Conservation (phyloP, 2,113 vertebrate genomes). For the Lycaon pictus region DNA sequence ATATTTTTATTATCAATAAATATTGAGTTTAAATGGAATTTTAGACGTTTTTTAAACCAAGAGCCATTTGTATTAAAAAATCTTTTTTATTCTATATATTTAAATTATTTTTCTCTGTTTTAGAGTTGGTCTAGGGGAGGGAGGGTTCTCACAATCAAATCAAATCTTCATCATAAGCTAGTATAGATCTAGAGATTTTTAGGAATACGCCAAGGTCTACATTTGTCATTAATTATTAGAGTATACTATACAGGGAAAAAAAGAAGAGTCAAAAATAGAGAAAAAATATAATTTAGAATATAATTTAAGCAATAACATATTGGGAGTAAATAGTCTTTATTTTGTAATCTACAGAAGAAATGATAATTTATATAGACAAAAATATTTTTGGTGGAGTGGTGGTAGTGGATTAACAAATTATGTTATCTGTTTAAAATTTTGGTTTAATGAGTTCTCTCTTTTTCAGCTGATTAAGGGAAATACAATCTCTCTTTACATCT, state of each 20-base stretch:
- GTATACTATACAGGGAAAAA: background rate
- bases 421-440: constrained; percentile 2
- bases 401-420: background rate
- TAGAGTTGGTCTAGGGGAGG: background rate
- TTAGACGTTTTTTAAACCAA: background rate
- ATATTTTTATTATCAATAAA: background rate
- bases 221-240: background rate
- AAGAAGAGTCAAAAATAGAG: background rate
- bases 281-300: background rate
- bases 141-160: background rate
- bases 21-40: background rate
- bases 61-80: background rate
- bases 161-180: background rate
- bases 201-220: background rate
- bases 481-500: background rate
- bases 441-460: background rate
- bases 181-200: background rate
- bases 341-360: background rate
- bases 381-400: background rate
- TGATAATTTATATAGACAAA: background rate
- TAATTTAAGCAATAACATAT: background rate
- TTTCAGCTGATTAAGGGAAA: background rate
- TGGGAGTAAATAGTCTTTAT: background rate
- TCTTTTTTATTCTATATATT: background rate
- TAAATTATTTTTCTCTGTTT: background rate